phyloP scores from a whole-genome alignment of 2,888 invertebrate species.

The Charanyca ferruginea region DNA sequence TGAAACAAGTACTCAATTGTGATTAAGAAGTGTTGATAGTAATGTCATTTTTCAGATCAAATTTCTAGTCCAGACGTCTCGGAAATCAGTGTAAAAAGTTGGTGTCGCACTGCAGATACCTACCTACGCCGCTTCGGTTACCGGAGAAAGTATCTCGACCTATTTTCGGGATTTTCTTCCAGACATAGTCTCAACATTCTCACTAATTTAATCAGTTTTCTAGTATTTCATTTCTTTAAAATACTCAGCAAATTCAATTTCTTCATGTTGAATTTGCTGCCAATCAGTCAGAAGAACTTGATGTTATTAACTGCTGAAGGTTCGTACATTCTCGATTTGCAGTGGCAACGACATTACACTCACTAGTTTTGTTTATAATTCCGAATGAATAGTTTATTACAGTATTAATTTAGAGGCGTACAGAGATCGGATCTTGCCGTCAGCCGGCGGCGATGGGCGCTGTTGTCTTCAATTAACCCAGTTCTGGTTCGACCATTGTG shows the following conservation, averaged over 20 bases:
- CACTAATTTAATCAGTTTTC: constrained; percentile 9
- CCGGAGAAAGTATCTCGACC: constrained; percentile 76
- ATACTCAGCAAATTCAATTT: not conserved
- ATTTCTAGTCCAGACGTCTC: constrained; percentile 65
- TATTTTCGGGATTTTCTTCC: constrained; percentile 70
- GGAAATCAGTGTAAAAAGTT: constrained; percentile 79
- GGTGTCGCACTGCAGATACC: constrained; percentile 86
- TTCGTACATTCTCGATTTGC: constrained; percentile 45
- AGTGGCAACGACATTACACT: constrained; percentile 61
- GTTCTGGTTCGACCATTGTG: constrained; percentile 84
- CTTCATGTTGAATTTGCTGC: not conserved
- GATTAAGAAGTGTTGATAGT: constrained; percentile 4
- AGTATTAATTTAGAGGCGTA: constrained; percentile 78
- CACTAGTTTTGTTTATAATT: constrained; percentile 58
- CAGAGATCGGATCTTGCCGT: constrained; percentile 80
- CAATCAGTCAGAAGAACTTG: constrained; percentile 40
- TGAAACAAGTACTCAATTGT: constrained; percentile 2
- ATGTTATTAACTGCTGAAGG: constrained; percentile 49
- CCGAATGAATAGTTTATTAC: constrained; percentile 77
- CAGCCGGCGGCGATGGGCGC: constrained; percentile 80
- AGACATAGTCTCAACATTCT: constrained; percentile 30
- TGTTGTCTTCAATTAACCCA: constrained; percentile 90
- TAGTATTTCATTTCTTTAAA: not conserved
- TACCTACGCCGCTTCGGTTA: constrained; percentile 71
- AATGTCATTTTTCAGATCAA: constrained; percentile 22